Evolutionary conservation across 2,888 invertebrate species (phyloP).

Genomic region (Spodoptera littoralis): DNA sequence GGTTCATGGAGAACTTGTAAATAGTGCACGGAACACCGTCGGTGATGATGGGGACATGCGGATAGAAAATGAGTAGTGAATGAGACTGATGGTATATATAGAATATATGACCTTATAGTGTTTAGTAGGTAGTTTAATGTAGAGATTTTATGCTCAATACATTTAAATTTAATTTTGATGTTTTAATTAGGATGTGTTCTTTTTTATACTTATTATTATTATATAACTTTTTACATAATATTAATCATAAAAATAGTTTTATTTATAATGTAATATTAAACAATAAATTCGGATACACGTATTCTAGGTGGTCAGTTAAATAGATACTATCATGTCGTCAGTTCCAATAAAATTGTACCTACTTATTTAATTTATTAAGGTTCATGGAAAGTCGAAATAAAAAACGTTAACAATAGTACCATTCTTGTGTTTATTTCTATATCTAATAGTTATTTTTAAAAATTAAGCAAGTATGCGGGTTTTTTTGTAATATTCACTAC

Average conservation of each 20-base stretch:
- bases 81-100: not conserved
- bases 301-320: not conserved
- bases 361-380: slow-evolving; percentile 1
- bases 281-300: not conserved
- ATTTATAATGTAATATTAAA: too few species aligned
- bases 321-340: not conserved
- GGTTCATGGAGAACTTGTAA: slow-evolving; percentile 91
- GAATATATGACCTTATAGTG: too few species aligned
- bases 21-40: slow-evolving; percentile 49
- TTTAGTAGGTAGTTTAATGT: too few species aligned
- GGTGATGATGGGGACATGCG: slow-evolving; percentile 66
- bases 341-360: not conserved
- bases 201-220: too few species aligned
- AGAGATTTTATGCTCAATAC: too few species aligned
- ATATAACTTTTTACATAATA: too few species aligned
- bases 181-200: too few species aligned
- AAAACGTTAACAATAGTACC: not conserved
- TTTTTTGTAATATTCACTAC: slow-evolving; percentile 63
- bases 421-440: slow-evolving; percentile 5
- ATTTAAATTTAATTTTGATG: too few species aligned
- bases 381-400: slow-evolving; percentile 15
- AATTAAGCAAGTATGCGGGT: slow-evolving; percentile 7
- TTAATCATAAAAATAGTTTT: too few species aligned
- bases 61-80: slow-evolving; percentile 69
- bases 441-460: not conserved